Conservation (phyloP, 2,113 vertebrate species). For the Pristiophorus japonicus region DNA sequence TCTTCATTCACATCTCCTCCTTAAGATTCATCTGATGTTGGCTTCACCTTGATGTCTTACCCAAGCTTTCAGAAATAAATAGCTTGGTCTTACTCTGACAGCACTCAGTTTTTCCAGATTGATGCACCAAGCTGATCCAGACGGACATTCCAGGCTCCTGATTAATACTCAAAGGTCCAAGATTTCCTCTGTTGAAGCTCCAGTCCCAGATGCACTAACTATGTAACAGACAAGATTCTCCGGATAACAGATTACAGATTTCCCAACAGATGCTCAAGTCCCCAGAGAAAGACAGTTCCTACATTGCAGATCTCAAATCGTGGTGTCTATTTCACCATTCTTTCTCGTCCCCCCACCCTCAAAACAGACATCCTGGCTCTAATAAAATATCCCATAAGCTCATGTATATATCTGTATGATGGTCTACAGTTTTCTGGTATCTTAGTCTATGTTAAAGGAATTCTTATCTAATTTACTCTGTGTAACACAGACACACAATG, state of each 20-base stretch:
- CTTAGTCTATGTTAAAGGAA: neutral
- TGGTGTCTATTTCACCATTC: neutral
- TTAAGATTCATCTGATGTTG: neutral
- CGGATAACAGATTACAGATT: neutral
- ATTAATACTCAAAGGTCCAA: neutral
- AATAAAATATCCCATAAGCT: conserved; percentile 1
- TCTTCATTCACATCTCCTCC: neutral
- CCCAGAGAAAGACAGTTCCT: neutral
- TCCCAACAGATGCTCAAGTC: neutral
- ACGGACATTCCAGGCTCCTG: neutral
- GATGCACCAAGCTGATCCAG: neutral
- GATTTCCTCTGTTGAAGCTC: neutral
- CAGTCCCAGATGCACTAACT: neutral
- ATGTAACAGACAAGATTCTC: neutral
- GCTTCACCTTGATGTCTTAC: neutral
- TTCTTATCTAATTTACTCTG: neutral
- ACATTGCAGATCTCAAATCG: neutral
- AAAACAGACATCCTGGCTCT: neutral
- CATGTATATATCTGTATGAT: neutral
- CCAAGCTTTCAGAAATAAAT: neutral
- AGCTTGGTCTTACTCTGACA: neutral
- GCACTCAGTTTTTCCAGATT: neutral
- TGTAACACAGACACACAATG: neutral
- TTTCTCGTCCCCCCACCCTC: neutral
- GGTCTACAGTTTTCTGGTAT: conserved; percentile 40